phyloP scores from a whole-genome alignment of 2,888 invertebrate genomes.

The Noctua janthe region DNA sequence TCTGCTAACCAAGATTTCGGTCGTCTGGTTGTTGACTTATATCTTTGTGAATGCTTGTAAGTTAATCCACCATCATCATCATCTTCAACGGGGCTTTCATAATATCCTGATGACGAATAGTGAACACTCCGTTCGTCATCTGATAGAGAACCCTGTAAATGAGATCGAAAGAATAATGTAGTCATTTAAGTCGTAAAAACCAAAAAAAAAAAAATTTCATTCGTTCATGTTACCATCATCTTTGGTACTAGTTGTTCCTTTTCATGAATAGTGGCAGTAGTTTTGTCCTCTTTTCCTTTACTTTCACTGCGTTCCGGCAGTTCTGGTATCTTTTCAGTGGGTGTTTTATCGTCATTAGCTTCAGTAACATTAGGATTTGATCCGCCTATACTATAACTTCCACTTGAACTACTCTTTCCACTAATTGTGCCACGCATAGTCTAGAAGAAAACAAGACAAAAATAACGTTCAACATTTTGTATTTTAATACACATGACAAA shows the following conservation, averaged over 20 bases:
- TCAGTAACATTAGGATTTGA: slow-evolving; percentile 87
- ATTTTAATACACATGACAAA: not conserved
- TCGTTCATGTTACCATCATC: slow-evolving; percentile 77
- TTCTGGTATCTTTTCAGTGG: slow-evolving; percentile 78
- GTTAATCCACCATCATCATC: slow-evolving; percentile 90
- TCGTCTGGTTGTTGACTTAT: slow-evolving; percentile 85
- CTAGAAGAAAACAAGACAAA: slow-evolving; percentile 63
- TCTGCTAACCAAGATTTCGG: slow-evolving; percentile 92
- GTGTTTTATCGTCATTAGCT: slow-evolving; percentile 76
- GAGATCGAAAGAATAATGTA: not conserved
- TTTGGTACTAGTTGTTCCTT: slow-evolving; percentile 85
- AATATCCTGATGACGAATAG: slow-evolving; percentile 94
- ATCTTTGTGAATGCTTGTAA: slow-evolving; percentile 89
- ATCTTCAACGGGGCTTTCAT: slow-evolving; percentile 93
- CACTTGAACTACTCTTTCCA: slow-evolving; percentile 89
- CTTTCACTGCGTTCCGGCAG: slow-evolving; percentile 74
- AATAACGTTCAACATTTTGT: not conserved
- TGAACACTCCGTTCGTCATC: slow-evolving; percentile 93
- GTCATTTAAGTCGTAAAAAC: not conserved
- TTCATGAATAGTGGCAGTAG: slow-evolving; percentile 72
- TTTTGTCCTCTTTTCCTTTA: slow-evolving; percentile 76
- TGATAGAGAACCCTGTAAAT: slow-evolving; percentile 90
- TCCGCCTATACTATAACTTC: slow-evolving; percentile 88
- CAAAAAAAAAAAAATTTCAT: not conserved
- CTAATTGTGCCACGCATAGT: slow-evolving; percentile 82